Percentiles rank a stretch among this genome's conserved stretches.
These are phyloP conservation scores for Toxonevra muliebris DNA, from an alignment of 2,888 invertebrate species.

Conservation along the genomic window DNA sequence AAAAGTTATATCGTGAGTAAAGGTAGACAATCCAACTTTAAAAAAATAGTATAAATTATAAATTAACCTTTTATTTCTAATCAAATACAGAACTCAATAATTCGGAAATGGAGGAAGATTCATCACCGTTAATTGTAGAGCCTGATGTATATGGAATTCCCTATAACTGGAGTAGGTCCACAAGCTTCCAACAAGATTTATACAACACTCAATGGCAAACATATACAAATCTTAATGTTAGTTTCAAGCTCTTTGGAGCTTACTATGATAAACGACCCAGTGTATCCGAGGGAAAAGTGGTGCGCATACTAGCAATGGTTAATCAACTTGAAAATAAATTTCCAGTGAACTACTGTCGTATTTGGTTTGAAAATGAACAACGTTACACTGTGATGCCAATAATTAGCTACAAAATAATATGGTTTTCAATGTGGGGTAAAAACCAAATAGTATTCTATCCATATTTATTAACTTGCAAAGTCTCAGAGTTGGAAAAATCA, in stretches of 20 bases:
- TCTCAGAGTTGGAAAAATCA: slow-evolving; percentile 70
- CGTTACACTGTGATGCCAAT: slow-evolving; percentile 80
- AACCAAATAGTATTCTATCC: slow-evolving; percentile 85
- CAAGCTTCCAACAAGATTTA: slow-evolving; percentile 76
- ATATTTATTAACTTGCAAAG: slow-evolving; percentile 85
- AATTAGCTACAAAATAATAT: slow-evolving; percentile 88
- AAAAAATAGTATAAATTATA: no score
- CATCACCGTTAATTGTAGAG: no score
- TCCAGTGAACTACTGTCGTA: slow-evolving; percentile 73
- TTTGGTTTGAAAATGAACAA: slow-evolving; percentile 82
- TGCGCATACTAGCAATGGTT: slow-evolving; percentile 85
- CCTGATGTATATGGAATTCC: no score
- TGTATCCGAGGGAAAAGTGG: slow-evolving; percentile 75
- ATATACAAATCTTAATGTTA: slow-evolving; percentile 77
- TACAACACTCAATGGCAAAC: slow-evolving; percentile 95
- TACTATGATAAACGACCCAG: slow-evolving; percentile 82
- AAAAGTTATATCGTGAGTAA: no score
- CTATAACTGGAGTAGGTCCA: no score
- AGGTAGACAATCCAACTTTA: no score
- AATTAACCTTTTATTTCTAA: no score
- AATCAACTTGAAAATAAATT: slow-evolving; percentile 76
- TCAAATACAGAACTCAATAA: no score
- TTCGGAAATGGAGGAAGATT: no score
- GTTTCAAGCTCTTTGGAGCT: slow-evolving; percentile 87
- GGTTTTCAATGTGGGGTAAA: slow-evolving; percentile 88